Percentiles rank a stretch among this genome's conserved stretches.
Conservation (phyloP, 2,888 invertebrate genomes). For the Sinohyriopsis cumingii region DNA sequence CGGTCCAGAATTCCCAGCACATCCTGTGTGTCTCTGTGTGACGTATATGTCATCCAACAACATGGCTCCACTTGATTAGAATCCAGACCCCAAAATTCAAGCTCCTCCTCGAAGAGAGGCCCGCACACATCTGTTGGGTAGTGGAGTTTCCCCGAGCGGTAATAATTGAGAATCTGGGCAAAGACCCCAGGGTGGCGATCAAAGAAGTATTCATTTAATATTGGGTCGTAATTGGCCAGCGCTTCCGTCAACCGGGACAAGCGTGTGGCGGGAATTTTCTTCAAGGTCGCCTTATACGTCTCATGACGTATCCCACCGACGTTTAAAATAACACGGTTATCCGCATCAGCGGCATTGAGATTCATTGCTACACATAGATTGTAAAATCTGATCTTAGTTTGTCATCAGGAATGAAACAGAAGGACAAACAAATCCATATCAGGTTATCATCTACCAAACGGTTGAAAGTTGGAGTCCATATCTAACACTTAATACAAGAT, state of each 20-base stretch:
- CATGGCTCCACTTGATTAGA: slow-evolving; percentile 99
- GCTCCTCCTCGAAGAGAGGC: slow-evolving; percentile 98
- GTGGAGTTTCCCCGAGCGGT: slow-evolving; percentile 98
- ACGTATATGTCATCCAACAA: slow-evolving; percentile 99
- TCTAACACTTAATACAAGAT: too few relatives aligned
- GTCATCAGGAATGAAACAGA: too few relatives aligned
- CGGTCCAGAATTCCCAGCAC: slow-evolving; percentile 97
- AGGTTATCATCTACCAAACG: too few relatives aligned
- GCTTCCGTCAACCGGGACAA: slow-evolving; percentile 96
- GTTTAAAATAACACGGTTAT: slow-evolving; percentile 97
- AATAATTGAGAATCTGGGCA: slow-evolving; percentile 95
- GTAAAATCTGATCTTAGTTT: too few relatives aligned
- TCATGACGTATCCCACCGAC: slow-evolving; percentile 97
- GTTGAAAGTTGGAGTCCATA: too few relatives aligned
- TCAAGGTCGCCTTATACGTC: slow-evolving; percentile 82
- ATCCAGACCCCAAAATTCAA: slow-evolving; percentile 99
- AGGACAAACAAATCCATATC: too few relatives aligned
- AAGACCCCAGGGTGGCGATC: slow-evolving; percentile 95
- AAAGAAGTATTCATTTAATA: slow-evolving; percentile 99
- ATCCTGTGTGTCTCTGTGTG: slow-evolving; percentile 95
- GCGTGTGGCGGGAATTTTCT: slow-evolving; percentile 97
- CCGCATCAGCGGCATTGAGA: slow-evolving; percentile 73
- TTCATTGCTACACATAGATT: too few relatives aligned
- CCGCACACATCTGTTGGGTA: slow-evolving; percentile 99
- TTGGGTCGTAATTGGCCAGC: slow-evolving; percentile 98